phyloP scores from a whole-genome alignment of 2,113 vertebrate genomes.

The Gorilla gorilla region DNA sequence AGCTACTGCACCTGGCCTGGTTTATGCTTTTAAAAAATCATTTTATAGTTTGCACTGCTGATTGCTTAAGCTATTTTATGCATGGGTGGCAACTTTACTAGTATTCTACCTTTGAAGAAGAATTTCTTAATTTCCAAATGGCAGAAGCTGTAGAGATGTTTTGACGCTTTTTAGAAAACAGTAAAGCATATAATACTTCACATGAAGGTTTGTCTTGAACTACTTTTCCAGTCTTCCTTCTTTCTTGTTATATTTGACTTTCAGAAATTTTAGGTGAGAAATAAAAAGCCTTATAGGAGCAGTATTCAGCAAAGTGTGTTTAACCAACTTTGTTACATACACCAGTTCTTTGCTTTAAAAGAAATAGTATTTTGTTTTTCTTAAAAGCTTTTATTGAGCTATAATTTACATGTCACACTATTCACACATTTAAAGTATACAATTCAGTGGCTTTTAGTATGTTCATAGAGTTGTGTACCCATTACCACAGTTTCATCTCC shows the following conservation, averaged over 20 bases:
- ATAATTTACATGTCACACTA: background rate
- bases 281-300: background rate
- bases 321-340: background rate
- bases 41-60: background rate
- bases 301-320: background rate
- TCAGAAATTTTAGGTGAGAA: background rate
- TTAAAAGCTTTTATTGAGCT: background rate
- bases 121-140: background rate
- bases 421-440: background rate
- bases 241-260: background rate
- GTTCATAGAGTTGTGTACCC: background rate
- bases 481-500: background rate
- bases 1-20: too few relatives aligned
- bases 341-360: background rate
- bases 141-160: background rate
- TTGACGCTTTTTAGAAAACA: background rate
- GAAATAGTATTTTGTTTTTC: background rate
- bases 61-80: background rate
- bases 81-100: background rate
- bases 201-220: background rate
- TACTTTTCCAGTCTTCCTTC: background rate
- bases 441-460: background rate
- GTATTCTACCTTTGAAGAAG: background rate
- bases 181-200: background rate
- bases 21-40: background rate